phyloP scores from a whole-genome alignment of 2,113 vertebrate species.

The Pelecanoides urinatrix region DNA sequence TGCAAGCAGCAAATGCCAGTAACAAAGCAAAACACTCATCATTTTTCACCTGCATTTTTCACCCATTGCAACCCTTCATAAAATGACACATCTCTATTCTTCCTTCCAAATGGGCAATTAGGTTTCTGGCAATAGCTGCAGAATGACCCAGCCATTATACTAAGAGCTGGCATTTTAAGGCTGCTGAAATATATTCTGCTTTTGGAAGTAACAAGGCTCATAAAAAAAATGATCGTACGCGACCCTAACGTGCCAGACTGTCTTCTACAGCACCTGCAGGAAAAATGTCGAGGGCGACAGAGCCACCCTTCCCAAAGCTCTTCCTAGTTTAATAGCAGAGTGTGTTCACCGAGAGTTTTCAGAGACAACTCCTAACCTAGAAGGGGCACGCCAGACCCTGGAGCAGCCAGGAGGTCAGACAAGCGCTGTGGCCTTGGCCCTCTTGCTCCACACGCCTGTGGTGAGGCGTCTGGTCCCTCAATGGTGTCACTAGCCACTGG shows the following conservation, averaged over 20 bases:
- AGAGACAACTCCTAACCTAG: neutral
- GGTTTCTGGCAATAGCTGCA: neutral
- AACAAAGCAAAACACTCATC: neutral
- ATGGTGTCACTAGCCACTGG: neutral
- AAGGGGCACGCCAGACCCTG: neutral
- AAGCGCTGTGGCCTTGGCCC: rapidly evolving
- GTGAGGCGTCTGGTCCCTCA: neutral
- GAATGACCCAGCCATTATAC: neutral
- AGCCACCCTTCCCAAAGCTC: neutral
- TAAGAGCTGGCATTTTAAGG: neutral
- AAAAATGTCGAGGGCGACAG: neutral
- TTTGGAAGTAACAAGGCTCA: neutral
- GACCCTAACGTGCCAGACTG: neutral
- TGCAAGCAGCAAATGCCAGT: neutral
- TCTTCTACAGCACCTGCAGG: neutral
- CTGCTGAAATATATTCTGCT: neutral
- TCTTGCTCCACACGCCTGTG: neutral
- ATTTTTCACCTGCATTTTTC: neutral
- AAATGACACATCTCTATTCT: neutral
- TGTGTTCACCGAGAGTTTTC: neutral
- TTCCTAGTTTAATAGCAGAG: neutral
- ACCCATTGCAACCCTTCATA: neutral
- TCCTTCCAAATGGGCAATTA: neutral
- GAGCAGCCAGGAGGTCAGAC: neutral
- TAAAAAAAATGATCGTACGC: neutral